Evolutionary conservation across 1,140 invertebrate genomes (phyloP), one percentile per base, ranked within the genome.

Genomic region (Lethocerus indicus): DNA sequence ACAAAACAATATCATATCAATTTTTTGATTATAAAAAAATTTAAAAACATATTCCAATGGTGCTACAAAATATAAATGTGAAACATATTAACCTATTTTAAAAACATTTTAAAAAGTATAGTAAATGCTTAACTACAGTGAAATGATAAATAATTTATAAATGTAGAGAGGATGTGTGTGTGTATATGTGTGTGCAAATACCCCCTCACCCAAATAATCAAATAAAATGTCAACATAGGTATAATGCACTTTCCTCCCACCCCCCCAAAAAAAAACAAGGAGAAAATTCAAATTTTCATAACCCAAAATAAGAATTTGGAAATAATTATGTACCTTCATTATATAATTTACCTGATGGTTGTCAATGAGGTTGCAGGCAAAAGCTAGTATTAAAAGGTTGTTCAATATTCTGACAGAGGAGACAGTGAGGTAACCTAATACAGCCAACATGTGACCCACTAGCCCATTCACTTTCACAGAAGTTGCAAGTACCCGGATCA

Each of bases 351-450:
- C 46, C 29, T 60, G 56, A 48, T 60, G 58, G 60, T 89, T 81
- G 42, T 81, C 75, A 57, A 94, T 91, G 23, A 91, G 66, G 58
- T 86, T 76, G 61, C 87, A 90, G 0, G 90, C 88, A 69, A 79
- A 81, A 0, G 91, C 90, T 35, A 97, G 67, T 14, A 96, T 79
- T 14, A 90, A 71, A 16, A 97, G 76, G 51, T 84, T 92, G 54
- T 83, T 84, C 5, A 92, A 69, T 14, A 96, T 73, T 57, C 92
- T 79, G 52, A 90, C 70, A 1, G 84, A 76, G 49, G 87, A 68
- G 14, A 96, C 67, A 59, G 85, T 83, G 0, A 91, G 61, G 63
- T 85, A 95, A 3, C 76, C 80, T 9, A 90, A 53, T 35, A 84
- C 58, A 39, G 81, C 69, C 18, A 87, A 64, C 16, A 91, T 63